Percentiles rank a stretch among this genome's conserved stretches.
These are phyloP conservation scores for Phoebastria nigripes DNA, from an alignment of 2,797 vertebrate genomes.

Conservation along the genomic window DNA sequence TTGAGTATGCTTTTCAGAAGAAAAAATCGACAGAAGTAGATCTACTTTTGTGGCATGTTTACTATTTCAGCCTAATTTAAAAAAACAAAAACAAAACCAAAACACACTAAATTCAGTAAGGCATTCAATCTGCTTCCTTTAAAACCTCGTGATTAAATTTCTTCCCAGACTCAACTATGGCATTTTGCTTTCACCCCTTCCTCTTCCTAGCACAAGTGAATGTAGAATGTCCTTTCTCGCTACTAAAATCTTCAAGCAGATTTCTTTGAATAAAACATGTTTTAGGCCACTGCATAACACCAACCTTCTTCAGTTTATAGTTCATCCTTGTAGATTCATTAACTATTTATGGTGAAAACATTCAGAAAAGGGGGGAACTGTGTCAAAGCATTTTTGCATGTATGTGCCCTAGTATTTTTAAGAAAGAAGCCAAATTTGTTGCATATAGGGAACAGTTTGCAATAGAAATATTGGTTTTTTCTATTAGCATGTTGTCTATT, in stretches of 20 bases:
- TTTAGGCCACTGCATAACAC: not conserved
- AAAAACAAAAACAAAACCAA: not conserved
- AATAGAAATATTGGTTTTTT: not conserved
- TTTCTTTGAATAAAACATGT: constrained; percentile 20
- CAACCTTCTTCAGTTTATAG: not conserved
- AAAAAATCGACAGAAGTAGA: not conserved
- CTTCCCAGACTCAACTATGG: not conserved
- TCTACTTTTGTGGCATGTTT: not conserved
- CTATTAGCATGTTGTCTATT: not conserved
- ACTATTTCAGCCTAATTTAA: not conserved
- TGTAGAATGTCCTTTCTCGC: not conserved
- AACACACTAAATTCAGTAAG: not conserved
- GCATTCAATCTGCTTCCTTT: not conserved
- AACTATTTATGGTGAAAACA: not conserved
- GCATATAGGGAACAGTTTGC: not conserved
- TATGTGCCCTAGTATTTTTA: not conserved
- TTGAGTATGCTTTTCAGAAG: not conserved
- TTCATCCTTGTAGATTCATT: not conserved
- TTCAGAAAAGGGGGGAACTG: not conserved
- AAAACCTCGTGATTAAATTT: not conserved
- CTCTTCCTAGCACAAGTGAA: not conserved
- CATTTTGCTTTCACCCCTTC: not conserved
- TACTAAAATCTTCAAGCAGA: not conserved
- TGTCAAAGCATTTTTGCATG: not conserved
- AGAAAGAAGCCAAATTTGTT: not conserved